phyloP scores from a whole-genome alignment of 2,888 invertebrate genomes.

The Tetragnatha montana region DNA sequence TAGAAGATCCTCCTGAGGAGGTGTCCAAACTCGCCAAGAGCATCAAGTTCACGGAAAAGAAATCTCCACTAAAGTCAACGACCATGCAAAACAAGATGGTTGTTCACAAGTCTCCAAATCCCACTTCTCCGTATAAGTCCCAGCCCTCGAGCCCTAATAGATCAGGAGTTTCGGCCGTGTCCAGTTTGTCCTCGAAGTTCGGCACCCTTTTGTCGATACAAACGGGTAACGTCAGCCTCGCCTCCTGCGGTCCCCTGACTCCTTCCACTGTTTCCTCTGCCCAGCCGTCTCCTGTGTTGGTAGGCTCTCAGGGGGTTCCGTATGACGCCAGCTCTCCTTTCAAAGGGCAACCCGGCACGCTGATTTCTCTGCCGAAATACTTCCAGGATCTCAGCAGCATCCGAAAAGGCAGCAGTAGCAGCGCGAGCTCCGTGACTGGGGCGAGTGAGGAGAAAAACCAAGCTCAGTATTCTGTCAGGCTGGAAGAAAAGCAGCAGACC shows the following conservation, averaged over 20 bases:
- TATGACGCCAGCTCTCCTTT: constrained; percentile 13
- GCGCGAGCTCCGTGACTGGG: background rate
- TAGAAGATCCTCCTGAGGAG: constrained; percentile 40
- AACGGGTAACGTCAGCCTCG: background rate
- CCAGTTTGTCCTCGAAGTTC: background rate
- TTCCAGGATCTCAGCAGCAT: constrained; percentile 46
- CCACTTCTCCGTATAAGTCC: background rate
- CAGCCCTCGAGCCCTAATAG: background rate
- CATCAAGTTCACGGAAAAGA: constrained; percentile 29
- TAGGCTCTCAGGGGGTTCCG: background rate
- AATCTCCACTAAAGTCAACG: background rate
- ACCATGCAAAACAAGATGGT: background rate
- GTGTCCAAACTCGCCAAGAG: constrained; percentile 40
- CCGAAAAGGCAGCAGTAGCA: background rate
- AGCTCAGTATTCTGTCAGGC: background rate
- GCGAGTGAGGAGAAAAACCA: background rate
- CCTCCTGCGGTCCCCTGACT: background rate
- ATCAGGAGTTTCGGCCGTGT: background rate
- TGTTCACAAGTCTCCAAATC: background rate
- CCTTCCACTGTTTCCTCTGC: constrained; percentile 15
- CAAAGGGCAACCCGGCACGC: background rate
- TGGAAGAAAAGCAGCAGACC: too few species aligned
- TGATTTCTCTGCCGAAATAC: constrained; percentile 21
- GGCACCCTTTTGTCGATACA: background rate
- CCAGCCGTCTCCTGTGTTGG: background rate